phyloP scores from a whole-genome alignment of 2,113 vertebrate species.

The Scomber colias region DNA sequence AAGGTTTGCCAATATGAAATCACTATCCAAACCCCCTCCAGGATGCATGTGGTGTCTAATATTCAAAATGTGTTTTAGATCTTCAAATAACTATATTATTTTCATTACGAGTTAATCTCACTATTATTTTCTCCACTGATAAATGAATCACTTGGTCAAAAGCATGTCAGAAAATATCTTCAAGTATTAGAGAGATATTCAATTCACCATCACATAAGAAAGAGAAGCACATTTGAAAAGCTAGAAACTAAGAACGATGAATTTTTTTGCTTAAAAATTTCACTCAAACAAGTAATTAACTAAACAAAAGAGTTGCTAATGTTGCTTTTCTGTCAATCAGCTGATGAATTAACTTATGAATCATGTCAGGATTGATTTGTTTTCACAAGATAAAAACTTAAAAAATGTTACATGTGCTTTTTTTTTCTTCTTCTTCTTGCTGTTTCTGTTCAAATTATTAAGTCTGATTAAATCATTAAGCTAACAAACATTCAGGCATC shows the following conservation, averaged over 20 bases:
- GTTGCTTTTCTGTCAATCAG: background rate
- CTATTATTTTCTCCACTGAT: no score
- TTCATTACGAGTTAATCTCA: no score
- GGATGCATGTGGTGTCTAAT: background rate
- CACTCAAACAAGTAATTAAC: background rate
- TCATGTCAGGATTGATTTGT: background rate
- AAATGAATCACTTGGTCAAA: no score
- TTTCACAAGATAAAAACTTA: background rate
- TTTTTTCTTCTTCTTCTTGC: background rate
- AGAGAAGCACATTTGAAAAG: no score
- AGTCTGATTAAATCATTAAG: constrained; percentile 5
- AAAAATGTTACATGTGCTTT: background rate
- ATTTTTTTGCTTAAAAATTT: background rate
- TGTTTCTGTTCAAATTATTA: constrained; percentile 5
- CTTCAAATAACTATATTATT: no score
- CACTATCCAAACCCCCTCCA: background rate
- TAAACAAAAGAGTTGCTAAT: no score
- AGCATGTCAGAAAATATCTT: no score
- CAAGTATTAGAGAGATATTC: no score
- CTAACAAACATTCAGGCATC: constrained; percentile 28
- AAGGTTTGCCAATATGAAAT: background rate
- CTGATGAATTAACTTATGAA: background rate
- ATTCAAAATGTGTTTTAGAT: background rate
- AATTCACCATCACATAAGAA: no score
- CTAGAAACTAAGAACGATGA: no score